phyloP scores from a whole-genome alignment of 2,888 invertebrate genomes.

The Orthosia incerta region DNA sequence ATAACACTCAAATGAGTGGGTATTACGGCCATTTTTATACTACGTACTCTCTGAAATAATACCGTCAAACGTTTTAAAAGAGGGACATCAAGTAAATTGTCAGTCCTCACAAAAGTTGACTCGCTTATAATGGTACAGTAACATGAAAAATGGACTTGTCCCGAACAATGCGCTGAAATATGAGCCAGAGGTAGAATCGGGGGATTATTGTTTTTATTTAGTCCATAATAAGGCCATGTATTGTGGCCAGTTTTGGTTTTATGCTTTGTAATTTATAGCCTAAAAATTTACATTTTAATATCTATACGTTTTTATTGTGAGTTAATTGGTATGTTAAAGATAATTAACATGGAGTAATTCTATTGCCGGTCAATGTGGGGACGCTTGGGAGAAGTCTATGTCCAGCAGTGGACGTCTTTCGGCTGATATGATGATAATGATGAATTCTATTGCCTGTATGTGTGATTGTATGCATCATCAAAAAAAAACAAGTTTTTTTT shows the following conservation, averaged over 20 bases:
- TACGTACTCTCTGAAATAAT: conserved; percentile 43
- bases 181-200: conserved; percentile 51
- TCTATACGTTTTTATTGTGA: background rate
- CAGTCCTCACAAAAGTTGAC: conserved; percentile 59
- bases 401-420: too few species aligned
- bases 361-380: too few species aligned
- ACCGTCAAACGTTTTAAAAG: conserved; percentile 56
- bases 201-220: conserved; percentile 64
- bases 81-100: conserved; percentile 65
- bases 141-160: conserved; percentile 71
- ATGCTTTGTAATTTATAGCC: conserved; percentile 14
- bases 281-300: background rate
- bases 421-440: too few species aligned
- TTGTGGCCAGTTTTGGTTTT: background rate
- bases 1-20: conserved; percentile 49
- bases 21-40: conserved; percentile 42
- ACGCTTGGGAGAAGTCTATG: too few species aligned
- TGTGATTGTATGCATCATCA: background rate
- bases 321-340: background rate
- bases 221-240: conserved; percentile 13
- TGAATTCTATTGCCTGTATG: background rate
- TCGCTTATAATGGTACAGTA: conserved; percentile 64
- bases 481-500: background rate
- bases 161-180: conserved; percentile 70
- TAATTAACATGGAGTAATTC: background rate